Evolutionary conservation across 2,888 invertebrate species (phyloP), one percentile per base, ranked within the genome.

Genomic region (Junonia oenone): DNA sequence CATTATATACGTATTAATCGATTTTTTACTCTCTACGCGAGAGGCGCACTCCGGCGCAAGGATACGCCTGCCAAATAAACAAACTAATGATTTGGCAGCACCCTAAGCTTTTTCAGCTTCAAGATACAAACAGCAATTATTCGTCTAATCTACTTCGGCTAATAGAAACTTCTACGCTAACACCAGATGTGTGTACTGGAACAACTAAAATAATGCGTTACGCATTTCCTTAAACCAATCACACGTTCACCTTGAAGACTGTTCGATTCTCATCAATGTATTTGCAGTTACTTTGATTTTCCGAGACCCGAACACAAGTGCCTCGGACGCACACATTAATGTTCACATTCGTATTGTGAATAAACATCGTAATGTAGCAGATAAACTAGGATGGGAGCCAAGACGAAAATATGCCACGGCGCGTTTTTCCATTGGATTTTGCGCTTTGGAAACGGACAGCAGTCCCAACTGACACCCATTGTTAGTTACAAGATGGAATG

Each of bases 341-440:
- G 86, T 73, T 82, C 84, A 73, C 84, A 84, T 87, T 86, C 81
- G 88, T 87, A 90, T 90, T 90, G 89, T 90, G 90, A 89, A 90
- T 90, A 90, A 90, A 90, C 90, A 90, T 90, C 88, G 89, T 88
- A 88, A 89, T 88, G 89, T 88, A 89, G 83, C 87, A 87, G 90
- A 90, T 89, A 89, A 90, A 90, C 89, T 90, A 90, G 90, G 90
- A 89, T 90, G 81, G 81, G 84, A 89, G 90, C 90, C 90, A 90
- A 90, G 90, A 90, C 90, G 89, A 90, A 90, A 90, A 90, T 90
- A 90, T 90, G 85, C 90, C 75, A 83, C 85, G 76, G 75, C 87
- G 89, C 84, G 89, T 90, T 90, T 90, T 89, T 89, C 90, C 89
- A 86, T 86, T 84, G 86, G 86, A 79, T 86, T 85, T 81, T 76